Conservation (phyloP, 1,140 invertebrate species). For the Diprion similis region DNA sequence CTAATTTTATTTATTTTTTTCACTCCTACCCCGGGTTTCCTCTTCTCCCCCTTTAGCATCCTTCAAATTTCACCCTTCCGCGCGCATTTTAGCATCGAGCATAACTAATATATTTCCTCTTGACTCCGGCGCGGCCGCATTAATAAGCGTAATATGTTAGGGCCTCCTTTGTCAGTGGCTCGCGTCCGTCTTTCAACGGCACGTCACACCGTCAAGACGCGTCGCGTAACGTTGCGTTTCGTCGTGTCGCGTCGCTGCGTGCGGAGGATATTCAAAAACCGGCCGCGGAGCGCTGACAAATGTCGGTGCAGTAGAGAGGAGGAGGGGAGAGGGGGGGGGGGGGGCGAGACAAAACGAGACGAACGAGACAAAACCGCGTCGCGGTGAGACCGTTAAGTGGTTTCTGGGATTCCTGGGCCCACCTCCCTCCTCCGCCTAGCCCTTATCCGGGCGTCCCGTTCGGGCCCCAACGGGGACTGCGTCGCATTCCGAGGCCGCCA, state of each 20-base stretch:
- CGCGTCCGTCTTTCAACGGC: constrained; percentile 28
- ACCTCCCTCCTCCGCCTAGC: too few species aligned
- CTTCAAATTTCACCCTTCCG: constrained; percentile 4
- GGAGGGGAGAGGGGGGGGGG: background rate
- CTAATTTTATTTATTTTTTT: too few species aligned
- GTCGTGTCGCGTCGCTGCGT: background rate
- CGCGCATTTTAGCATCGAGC: constrained; percentile 6
- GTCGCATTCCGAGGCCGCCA: background rate
- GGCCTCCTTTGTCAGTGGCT: constrained; percentile 31
- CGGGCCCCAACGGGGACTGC: background rate
- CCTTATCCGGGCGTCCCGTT: too few species aligned
- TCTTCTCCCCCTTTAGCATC: background rate
- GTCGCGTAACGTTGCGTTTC: too few species aligned
- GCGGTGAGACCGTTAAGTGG: background rate
- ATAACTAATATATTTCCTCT: constrained; percentile 7
- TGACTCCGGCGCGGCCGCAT: constrained; percentile 10
- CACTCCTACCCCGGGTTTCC: background rate
- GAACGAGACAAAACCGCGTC: constrained; percentile 2
- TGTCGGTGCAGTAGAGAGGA: background rate
- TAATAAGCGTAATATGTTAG: constrained; percentile 38
- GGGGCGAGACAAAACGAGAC: too few species aligned
- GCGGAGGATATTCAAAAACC: background rate
- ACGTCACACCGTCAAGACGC: constrained; percentile 22
- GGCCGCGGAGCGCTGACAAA: background rate
- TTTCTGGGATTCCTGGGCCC: background rate